Conservation (phyloP, 2,113 vertebrate species). For the Xyrauchen texanus region DNA sequence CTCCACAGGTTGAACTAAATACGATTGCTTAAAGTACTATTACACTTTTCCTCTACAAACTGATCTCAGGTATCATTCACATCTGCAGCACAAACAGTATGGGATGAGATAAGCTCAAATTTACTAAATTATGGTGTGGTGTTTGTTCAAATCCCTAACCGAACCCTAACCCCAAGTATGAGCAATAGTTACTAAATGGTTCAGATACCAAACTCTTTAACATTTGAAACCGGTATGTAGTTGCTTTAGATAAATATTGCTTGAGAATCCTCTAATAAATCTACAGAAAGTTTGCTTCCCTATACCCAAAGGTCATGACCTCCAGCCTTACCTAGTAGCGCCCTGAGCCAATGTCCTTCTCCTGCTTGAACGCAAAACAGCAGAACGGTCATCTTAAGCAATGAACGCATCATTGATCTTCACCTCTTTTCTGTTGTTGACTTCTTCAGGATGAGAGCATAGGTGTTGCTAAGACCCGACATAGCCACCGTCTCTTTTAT, state of each 20-base stretch:
- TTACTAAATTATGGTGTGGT: no score
- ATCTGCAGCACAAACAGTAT: no score
- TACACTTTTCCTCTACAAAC: no score
- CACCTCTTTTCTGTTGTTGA: neutral
- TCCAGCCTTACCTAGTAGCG: slow-evolving; percentile 65
- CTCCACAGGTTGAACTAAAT: no score
- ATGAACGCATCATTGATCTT: slow-evolving; percentile 61
- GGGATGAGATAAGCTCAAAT: no score
- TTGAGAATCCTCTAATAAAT: neutral
- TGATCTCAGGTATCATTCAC: no score
- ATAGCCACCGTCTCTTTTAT: slow-evolving; percentile 70
- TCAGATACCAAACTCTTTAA: no score
- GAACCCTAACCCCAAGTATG: no score
- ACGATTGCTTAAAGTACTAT: no score
- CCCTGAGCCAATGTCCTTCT: slow-evolving; percentile 60
- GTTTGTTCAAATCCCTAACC: no score
- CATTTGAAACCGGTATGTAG: no score
- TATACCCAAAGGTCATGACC: slow-evolving; percentile 10
- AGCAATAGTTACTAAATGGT: no score
- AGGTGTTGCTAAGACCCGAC: slow-evolving; percentile 63
- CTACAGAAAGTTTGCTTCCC: neutral
- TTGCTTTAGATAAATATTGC: neutral
- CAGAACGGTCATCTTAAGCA: slow-evolving; percentile 66
- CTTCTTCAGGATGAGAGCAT: slow-evolving; percentile 33
- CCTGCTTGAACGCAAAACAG: slow-evolving; percentile 65